Evolutionary conservation across 1,140 invertebrate species (phyloP).

Genomic region (Drosophila simulans): DNA sequence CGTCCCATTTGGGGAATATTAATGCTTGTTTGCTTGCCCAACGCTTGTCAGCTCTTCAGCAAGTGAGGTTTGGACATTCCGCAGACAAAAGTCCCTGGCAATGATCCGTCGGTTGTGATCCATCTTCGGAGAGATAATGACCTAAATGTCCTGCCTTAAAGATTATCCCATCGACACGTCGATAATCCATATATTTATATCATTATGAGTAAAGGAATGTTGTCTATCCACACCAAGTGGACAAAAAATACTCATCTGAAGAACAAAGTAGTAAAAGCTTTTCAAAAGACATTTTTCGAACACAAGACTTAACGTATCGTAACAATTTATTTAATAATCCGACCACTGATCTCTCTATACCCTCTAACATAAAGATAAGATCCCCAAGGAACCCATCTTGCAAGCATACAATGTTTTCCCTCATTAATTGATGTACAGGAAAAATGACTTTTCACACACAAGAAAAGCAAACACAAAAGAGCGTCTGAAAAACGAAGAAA

Average conservation of each 20-base stretch:
- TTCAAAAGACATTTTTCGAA: neutral
- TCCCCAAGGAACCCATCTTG: constrained; percentile 8
- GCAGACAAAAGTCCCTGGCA: constrained; percentile 3
- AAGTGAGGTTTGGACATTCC: constrained; percentile 8
- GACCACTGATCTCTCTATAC: neutral
- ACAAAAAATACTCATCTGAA: too few species aligned
- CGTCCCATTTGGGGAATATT: constrained; percentile 53
- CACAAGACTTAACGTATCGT: too few species aligned
- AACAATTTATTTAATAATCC: neutral
- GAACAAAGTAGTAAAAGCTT: too few species aligned
- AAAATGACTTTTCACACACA: constrained; percentile 59
- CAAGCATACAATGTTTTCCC: constrained; percentile 28
- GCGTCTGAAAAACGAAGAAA: constrained; percentile 24
- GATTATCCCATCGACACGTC: neutral
- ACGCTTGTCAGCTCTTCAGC: constrained; percentile 25
- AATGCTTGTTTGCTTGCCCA: constrained; percentile 63
- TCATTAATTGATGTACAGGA: constrained; percentile 42
- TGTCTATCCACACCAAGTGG: neutral
- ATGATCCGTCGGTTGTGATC: constrained; percentile 6
- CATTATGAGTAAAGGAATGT: neutral
- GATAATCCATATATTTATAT: neutral
- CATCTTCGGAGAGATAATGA: neutral
- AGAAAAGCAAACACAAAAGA: constrained; percentile 27
- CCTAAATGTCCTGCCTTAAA: neutral
- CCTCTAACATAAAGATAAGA: neutral